Evolutionary conservation across 92 coral and sea anemone species (phyloP), one percentile per base, ranked within the genome.

Genomic region (Hydrozoanthus gracilis): DNA sequence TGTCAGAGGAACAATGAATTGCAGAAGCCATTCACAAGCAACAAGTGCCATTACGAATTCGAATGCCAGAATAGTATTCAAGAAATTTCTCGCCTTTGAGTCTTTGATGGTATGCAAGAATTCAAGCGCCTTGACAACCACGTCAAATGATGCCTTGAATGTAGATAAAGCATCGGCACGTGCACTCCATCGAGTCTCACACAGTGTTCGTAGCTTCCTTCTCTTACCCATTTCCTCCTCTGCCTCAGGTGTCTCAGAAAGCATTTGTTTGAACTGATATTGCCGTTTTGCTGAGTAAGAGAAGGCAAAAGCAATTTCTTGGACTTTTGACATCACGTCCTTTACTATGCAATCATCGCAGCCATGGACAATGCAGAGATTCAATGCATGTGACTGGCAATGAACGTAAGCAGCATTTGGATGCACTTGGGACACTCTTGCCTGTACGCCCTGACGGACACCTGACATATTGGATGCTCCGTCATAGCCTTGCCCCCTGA

Each of bases 141-240:
- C 86, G 60, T 46, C 73, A 79, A 79, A 79, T 61, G 51, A 78
- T 78, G 83, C 71, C 71, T 78, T 78, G 83, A 78, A 78, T 78
- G 83, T 78, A 4, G 51, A 79, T 49, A 79, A 79, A 61, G 73
- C 84, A 61, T 79, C 55, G 60, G 73, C 85, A 62, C 73, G 71
- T 62, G 73, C 85, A 80, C 73, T 67, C 72, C 73, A 80, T 62
- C 45, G 85, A 67, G 73, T 62, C 56, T 80, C 85, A 64, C 85
- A 80, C 48, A 78, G 58, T 16, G 73, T 62, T 80, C 58, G 60
- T 17, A 80, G 85, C 85, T 80, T 64, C 47, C n/a, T 49, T 67
- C 73, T 80, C 60, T 20, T 80, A 13, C 74, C 44, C 73, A 80
- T 80, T 62, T 80, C 58, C 61, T 80, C 85, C 74, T 16, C 3